Evolutionary conservation across 2,888 invertebrate species (phyloP).

Genomic region (Crematogaster levior): DNA sequence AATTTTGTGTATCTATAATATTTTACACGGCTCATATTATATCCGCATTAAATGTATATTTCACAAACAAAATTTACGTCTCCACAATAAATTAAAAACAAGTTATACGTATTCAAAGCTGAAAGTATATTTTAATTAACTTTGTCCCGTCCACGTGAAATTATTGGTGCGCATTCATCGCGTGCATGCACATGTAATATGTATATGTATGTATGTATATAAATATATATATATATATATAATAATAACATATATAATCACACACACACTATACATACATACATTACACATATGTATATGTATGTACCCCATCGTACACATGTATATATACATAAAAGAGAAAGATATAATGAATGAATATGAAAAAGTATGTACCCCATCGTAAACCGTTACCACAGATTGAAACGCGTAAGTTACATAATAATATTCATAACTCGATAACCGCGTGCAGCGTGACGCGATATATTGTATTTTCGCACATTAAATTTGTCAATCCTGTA

Average conservation of each 20-base stretch:
- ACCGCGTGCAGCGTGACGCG: slow-evolving; percentile 60
- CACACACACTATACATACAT: too few species aligned
- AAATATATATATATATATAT: too few species aligned
- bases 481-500: slow-evolving; percentile 45
- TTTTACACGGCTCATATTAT: background rate
- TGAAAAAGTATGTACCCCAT: slow-evolving; percentile 65
- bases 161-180: slow-evolving; percentile 28
- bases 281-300: too few species aligned
- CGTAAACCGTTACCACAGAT: slow-evolving; percentile 63
- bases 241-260: too few species aligned
- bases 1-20: background rate
- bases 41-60: background rate
- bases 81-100: slow-evolving; percentile 19
- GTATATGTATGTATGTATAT: background rate
- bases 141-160: slow-evolving; percentile 27
- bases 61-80: slow-evolving; percentile 10
- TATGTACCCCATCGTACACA: too few species aligned
- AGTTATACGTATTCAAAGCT: slow-evolving; percentile 16
- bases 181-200: background rate
- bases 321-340: background rate
- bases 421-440: slow-evolving; percentile 54
- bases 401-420: slow-evolving; percentile 56
- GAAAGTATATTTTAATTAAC: slow-evolving; percentile 42
- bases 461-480: slow-evolving; percentile 34
- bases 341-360: slow-evolving; percentile 17